Evolutionary conservation across 1,140 invertebrate species (phyloP), one percentile per base, ranked within the genome.

Genomic region (Trichogramma pretiosum): DNA sequence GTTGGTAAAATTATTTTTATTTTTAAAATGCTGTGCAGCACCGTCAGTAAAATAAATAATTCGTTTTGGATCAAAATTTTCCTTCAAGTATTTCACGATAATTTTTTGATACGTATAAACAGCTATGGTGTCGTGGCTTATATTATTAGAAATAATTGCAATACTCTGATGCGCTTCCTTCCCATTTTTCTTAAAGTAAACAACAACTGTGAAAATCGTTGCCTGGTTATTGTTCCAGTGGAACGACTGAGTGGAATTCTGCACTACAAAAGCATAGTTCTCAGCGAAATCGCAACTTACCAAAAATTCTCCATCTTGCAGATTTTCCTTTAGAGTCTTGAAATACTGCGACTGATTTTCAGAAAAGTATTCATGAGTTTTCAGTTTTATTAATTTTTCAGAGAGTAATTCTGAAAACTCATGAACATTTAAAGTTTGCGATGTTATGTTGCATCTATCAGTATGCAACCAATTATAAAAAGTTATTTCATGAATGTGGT

Each of bases 11-110:
- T 50, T 48, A 49, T 41, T 48, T 51, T 54, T 50, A 47, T 65
- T 63, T 54, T 65, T 65, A 41, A 56, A 63, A 32, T 59, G 57
- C n/a, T n/a, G n/a, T n/a, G n/a, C n/a, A n/a, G n/a, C n/a, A n/a
- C n/a, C n/a, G n/a, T n/a, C n/a, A n/a, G n/a, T n/a, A n/a, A n/a
- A n/a, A n/a, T n/a, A n/a, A n/a, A n/a, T n/a, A n/a, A n/a, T n/a
- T n/a, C n/a, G n/a, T n/a, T 48, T 19, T 37, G 22, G 36, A 21
- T 16, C 30, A 10, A 43, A 47, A 44, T 50, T 30, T 33, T 50
- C 33, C 47, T 53, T 52, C 17, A 52, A 34, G 28, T 43, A 54
- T 1, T 53, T 48, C 11, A 48, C 44, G 3, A 55, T 40, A 35
- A 58, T 46, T 22, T 51, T 34, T 41, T 46, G 34, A 33, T 37